phyloP scores from a whole-genome alignment of 2,888 invertebrate genomes.

The Sesia apiformis region DNA sequence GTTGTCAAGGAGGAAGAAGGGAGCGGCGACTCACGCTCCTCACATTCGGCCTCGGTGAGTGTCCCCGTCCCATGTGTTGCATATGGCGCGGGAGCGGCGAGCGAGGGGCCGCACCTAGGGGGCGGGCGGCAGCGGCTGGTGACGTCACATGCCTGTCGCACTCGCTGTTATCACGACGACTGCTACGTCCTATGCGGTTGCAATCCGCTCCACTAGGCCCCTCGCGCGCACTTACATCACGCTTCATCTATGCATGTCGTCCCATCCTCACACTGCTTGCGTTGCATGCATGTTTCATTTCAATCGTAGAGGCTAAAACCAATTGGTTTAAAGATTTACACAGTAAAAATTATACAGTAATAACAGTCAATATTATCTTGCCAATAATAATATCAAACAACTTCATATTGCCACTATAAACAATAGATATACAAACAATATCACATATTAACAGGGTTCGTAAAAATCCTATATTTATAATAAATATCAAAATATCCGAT shows the following conservation, averaged over 20 bases:
- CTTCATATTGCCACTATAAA: too few species aligned
- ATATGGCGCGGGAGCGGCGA: slow-evolving; percentile 16
- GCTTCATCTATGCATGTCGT: slow-evolving; percentile 13
- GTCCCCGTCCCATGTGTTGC: slow-evolving; percentile 17
- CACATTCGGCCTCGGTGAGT: slow-evolving; percentile 62
- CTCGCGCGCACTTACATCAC: slow-evolving; percentile 23
- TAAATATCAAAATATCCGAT: too few species aligned
- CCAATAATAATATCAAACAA: too few species aligned
- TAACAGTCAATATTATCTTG: too few species aligned
- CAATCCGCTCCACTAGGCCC: slow-evolving; percentile 29
- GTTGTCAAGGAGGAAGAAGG: slow-evolving; percentile 64
- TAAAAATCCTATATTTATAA: too few species aligned
- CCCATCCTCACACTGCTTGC: slow-evolving; percentile 13
- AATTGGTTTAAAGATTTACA: not conserved
- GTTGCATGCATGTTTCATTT: slow-evolving; percentile 1
- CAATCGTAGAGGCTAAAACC: not conserved
- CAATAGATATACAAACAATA: too few species aligned
- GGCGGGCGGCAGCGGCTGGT: slow-evolving; percentile 25
- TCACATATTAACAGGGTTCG: too few species aligned
- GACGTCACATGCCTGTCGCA: slow-evolving; percentile 53
- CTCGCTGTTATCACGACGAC: slow-evolving; percentile 29
- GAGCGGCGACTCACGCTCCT: slow-evolving; percentile 65
- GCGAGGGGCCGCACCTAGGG: slow-evolving; percentile 40
- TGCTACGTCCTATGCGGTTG: slow-evolving; percentile 13
- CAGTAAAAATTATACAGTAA: too few species aligned